Evolutionary conservation across 2,888 invertebrate species (phyloP), one percentile per base, ranked within the genome.

Genomic region (Bembecia ichneumoniformis): DNA sequence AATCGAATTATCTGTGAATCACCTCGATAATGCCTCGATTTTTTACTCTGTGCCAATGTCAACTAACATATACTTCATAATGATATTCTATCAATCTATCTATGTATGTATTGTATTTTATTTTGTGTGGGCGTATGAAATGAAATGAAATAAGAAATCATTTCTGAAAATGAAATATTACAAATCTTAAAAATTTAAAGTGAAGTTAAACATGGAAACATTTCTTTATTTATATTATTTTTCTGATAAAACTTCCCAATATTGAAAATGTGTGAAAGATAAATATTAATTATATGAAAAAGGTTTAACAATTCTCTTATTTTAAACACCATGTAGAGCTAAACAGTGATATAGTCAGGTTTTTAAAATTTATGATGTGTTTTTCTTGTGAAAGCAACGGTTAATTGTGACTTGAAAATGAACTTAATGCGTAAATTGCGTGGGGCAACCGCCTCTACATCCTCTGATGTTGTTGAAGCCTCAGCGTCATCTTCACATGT

Each of bases 391-490:
- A 10, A 10, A 14, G 0, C 11, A 11, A 7, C 3, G 11, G 14
- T 16, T 15, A 16, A 5, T 16, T 13, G 17, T 44, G 5, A 44
- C 15, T 10, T 40, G 47, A 80, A 63, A 55, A 96, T 96, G 96
- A 96, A 96, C 89, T 92, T 96, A 71, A 94, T 96, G 95, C 91
- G 96, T 69, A 97, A 96, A 90, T 90, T 96, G 83, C 91, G 96
- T 77, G 83, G 86, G 60, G 81, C 82, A 58, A 74, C 84, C 58
- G 76, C 80, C 59, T 78, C 84, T 75, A 69, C 86, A 57, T 71
- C 83, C 56, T 62, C 81, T 44, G 91, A 92, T 55, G 87, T 89
- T 57, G 80, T 89, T 35, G 90, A 90, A 55, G 84, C 89, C 17
- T 81, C 91, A 43, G 88, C 90, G 55, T 89, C 91, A 51, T 90